These are phyloP conservation scores for Potamarius usumacintae DNA, from an alignment of 2,113 vertebrate genomes.

Conservation along the genomic window DNA sequence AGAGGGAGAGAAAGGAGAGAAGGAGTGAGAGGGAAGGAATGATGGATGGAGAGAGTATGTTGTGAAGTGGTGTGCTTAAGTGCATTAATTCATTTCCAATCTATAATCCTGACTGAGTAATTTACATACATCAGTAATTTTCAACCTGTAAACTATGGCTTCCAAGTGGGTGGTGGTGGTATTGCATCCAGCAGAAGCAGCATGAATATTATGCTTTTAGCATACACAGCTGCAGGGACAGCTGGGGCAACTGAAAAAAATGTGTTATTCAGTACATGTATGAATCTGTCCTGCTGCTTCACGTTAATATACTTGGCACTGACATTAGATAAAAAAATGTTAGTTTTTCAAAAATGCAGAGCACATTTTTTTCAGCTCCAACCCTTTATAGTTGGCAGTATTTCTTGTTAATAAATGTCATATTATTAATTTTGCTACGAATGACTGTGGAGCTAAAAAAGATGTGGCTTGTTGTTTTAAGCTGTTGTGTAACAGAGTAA, in stretches of 20 bases:
- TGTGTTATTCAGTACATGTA: not conserved
- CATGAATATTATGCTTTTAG: constrained; percentile 1
- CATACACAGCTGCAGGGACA: constrained; percentile 6
- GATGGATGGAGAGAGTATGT: constrained; percentile 17
- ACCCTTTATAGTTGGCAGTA: not conserved
- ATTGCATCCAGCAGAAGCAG: not conserved
- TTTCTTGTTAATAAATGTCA: not conserved
- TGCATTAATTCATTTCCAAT: constrained; percentile 52
- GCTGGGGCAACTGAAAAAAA: not conserved
- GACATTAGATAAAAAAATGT: not conserved
- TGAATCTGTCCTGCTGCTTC: constrained; percentile 3
- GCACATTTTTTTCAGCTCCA: not conserved
- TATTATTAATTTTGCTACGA: not conserved
- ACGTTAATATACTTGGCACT: not conserved
- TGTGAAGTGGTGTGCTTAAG: constrained; percentile 3
- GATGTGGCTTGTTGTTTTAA: not conserved
- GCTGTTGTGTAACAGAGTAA: not conserved
- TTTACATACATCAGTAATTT: constrained; percentile 40
- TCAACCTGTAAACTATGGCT: not conserved
- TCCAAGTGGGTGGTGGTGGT: not conserved
- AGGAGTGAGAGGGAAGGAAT: not conserved
- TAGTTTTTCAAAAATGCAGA: not conserved
- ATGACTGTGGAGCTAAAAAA: not conserved
- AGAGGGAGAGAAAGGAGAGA: constrained; percentile 13
- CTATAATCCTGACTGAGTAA: constrained; percentile 38